Conservation (phyloP, 2,888 invertebrate genomes). For the Sinohyriopsis cumingii region DNA sequence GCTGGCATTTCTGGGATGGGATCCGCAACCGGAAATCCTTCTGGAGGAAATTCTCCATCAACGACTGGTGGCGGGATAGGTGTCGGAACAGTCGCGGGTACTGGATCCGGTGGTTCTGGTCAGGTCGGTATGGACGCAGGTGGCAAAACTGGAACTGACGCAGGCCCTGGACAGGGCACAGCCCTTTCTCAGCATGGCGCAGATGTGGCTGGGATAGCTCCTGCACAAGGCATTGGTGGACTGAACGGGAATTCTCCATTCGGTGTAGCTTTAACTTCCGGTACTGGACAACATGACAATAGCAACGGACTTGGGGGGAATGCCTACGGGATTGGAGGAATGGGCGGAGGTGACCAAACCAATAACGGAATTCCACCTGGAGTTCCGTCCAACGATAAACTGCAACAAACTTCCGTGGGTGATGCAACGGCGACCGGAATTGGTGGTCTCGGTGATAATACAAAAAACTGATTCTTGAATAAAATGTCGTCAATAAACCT, state of each 20-base stretch:
- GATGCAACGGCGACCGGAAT: slow-evolving; percentile 13
- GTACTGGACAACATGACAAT: background rate
- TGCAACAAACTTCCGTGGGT: slow-evolving; percentile 10
- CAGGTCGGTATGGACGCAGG: too few relatives aligned
- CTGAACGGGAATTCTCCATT: slow-evolving; percentile 1
- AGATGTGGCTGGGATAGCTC: background rate
- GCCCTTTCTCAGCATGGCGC: slow-evolving; percentile 16
- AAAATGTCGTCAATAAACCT: background rate
- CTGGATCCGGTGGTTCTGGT: slow-evolving; percentile 9
- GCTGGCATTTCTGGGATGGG: background rate
- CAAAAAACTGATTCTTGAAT: too few relatives aligned
- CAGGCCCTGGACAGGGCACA: slow-evolving; percentile 22
- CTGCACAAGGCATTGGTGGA: slow-evolving; percentile 1
- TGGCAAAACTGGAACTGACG: too few relatives aligned
- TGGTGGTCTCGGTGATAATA: slow-evolving; percentile 7
- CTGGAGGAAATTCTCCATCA: slow-evolving; percentile 1
- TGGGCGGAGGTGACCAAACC: slow-evolving; percentile 1
- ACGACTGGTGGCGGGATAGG: background rate
- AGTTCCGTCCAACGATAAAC: slow-evolving; percentile 5
- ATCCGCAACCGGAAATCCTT: too few relatives aligned
- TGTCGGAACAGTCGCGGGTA: slow-evolving; percentile 1
- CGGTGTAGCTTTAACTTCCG: slow-evolving; percentile 2
- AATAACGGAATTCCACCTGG: slow-evolving; percentile 8
- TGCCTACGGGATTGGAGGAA: slow-evolving; percentile 2
- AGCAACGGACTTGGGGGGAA: slow-evolving; percentile 4